These are phyloP conservation scores for Pachyrhynchus sulphureomaculatus DNA, from an alignment of 1,140 invertebrate species.

Conservation along the genomic window DNA sequence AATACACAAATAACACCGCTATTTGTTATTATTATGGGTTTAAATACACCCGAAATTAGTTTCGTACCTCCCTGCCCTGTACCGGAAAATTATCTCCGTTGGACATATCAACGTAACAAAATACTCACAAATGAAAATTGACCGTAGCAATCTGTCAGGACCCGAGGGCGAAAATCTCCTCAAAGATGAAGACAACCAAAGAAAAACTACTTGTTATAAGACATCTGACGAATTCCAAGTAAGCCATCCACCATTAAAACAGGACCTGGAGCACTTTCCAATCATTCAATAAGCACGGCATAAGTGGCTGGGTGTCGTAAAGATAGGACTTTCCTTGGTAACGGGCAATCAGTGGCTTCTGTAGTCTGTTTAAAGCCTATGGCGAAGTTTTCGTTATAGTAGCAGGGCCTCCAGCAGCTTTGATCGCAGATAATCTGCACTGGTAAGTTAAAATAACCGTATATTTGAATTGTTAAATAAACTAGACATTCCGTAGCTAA, in stretches of 20 bases:
- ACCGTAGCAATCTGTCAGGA: constrained; percentile 13
- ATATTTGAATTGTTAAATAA: too few species aligned
- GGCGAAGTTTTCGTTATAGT: constrained; percentile 34
- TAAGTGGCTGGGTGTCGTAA: constrained; percentile 31
- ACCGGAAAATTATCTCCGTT: not conserved
- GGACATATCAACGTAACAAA: constrained; percentile 2
- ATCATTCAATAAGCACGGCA: constrained; percentile 38
- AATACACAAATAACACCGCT: too few species aligned
- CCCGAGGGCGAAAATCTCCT: constrained; percentile 23
- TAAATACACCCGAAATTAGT: too few species aligned
- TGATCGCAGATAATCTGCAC: too few species aligned
- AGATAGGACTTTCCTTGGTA: constrained; percentile 22
- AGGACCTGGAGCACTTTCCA: constrained; percentile 29
- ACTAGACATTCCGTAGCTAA: too few species aligned
- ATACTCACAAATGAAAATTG: constrained; percentile 25
- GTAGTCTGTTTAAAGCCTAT: constrained; percentile 17
- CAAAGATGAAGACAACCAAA: constrained; percentile 23
- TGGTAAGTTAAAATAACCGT: too few species aligned
- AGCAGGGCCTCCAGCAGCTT: constrained; percentile 8
- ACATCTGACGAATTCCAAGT: constrained; percentile 30
- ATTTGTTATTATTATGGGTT: too few species aligned
- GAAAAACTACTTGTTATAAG: constrained; percentile 33
- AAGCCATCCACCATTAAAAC: constrained; percentile 37
- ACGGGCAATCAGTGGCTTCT: constrained; percentile 37
- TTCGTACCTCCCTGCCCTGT: too few species aligned